Evolutionary conservation across 2,113 vertebrate species (phyloP), one percentile per base, ranked within the genome.

Genomic region (Xyliphius kryptos): DNA sequence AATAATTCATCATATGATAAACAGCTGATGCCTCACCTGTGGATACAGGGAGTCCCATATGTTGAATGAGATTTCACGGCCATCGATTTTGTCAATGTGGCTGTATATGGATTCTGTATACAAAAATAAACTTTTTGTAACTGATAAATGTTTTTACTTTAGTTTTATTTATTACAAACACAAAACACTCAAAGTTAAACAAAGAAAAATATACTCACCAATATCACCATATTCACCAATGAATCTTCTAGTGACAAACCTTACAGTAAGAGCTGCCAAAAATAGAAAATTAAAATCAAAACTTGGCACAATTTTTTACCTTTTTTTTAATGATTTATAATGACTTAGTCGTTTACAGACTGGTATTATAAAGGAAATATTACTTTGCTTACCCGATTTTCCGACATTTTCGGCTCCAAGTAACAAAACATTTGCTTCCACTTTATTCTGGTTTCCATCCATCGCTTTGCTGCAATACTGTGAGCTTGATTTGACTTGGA

Each of bases 201-300:
- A 9, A 10, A 8, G 37, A 9, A 6, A 13, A 14, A 22, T 12
- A 19, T 12, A 59, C 74, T 83, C 79, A 91, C 89, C 88, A 68
- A 89, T 87, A 56, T 90, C 83, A 38, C 89, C 89, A 0, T 91
- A 91, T 61, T 91, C 89, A 17, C 89, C 89, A 0, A 91, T 91
- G 68, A 91, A 91, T 47, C 89, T 82, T 59, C 85, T 78, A 15
- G 89, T 91, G 40, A 91, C 78, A 70, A 91, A 90, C 19, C 89
- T 84, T 36, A 91, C 89, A 0, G 87, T 89, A 47, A 91, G 79
- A 56, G 89, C 89, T 90, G 80, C 20, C 12, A 6, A 41, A 41
- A 41, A 7, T 3, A 41, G 13, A 10, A 12, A 41, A 41, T 11
- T 38, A 6, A 38, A 41, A 41, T 41, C 2, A 41, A 7, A 1